Evolutionary conservation across 2,888 invertebrate species (phyloP).

Genomic region (Campaea margaritaria): DNA sequence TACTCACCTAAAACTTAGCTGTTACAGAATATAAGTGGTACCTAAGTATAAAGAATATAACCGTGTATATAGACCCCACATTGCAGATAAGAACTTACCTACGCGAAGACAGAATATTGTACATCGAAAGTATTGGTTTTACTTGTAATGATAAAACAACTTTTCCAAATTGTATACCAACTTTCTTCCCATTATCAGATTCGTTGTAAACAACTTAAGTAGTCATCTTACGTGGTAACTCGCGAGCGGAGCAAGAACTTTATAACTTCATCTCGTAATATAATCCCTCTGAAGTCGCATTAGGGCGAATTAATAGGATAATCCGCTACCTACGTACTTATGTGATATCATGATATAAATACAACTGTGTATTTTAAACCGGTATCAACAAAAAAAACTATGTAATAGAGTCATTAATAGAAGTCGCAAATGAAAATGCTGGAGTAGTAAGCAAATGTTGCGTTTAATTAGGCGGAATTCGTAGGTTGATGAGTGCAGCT

Average conservation of each 20-base stretch:
- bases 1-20: too few species aligned
- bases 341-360: neutral
- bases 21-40: too few species aligned
- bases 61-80: too few species aligned
- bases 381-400: neutral
- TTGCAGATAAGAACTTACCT: too few species aligned
- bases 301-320: constrained; percentile 27
- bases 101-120: too few species aligned
- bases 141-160: constrained; percentile 10
- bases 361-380: neutral
- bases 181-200: constrained; percentile 18
- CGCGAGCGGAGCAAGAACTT: constrained; percentile 17
- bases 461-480: too few species aligned
- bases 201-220: constrained; percentile 11
- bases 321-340: neutral
- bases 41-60: too few species aligned
- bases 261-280: constrained; percentile 32
- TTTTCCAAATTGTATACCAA: constrained; percentile 14
- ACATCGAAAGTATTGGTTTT: too few species aligned
- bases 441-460: constrained; percentile 5
- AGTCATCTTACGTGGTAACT: constrained; percentile 6
- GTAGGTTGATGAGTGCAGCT: constrained; percentile 22
- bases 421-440: constrained; percentile 13
- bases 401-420: neutral
- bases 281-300: constrained; percentile 34